phyloP scores from a whole-genome alignment of 1,140 invertebrate genomes.

The Notospermus geniculatus region DNA sequence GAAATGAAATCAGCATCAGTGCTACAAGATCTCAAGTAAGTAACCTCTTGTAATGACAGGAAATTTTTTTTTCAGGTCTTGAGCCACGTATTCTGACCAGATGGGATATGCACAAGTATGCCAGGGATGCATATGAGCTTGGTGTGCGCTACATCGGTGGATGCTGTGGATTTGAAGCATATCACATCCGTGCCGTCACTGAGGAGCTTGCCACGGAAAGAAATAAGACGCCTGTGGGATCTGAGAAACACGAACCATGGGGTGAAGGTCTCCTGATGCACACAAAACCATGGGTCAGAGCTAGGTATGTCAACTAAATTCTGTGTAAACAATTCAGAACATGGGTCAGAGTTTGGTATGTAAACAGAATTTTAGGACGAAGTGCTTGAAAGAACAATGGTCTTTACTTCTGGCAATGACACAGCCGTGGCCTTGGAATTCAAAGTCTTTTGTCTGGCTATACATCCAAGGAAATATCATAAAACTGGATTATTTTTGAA shows the following conservation, averaged over 20 bases:
- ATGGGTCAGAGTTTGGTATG: no score
- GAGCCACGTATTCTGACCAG: conserved; percentile 54
- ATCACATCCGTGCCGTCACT: conserved; percentile 54
- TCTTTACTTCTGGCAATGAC: no score
- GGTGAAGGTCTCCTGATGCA: conserved; percentile 52
- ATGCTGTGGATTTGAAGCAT: conserved; percentile 55
- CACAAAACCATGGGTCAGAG: conserved; percentile 56
- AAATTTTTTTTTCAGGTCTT: conserved; percentile 36
- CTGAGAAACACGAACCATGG: conserved; percentile 54
- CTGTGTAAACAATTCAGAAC: no score
- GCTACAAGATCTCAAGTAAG: no score
- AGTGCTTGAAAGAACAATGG: no score
- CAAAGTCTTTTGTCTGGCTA: neutral
- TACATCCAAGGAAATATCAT: neutral
- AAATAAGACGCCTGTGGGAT: conserved; percentile 30
- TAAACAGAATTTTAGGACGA: no score
- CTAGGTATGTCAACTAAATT: conserved; percentile 51
- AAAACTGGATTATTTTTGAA: neutral
- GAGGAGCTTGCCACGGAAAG: conserved; percentile 52
- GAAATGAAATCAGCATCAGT: no score
- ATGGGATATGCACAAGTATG: conserved; percentile 56
- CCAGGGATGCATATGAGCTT: conserved; percentile 52
- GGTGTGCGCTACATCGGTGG: conserved; percentile 57
- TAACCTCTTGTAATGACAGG: no score
- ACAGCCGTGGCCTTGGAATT: neutral